These are phyloP conservation scores for Sceloporus undulatus DNA, from an alignment of 2,113 vertebrate genomes.

Conservation along the genomic window DNA sequence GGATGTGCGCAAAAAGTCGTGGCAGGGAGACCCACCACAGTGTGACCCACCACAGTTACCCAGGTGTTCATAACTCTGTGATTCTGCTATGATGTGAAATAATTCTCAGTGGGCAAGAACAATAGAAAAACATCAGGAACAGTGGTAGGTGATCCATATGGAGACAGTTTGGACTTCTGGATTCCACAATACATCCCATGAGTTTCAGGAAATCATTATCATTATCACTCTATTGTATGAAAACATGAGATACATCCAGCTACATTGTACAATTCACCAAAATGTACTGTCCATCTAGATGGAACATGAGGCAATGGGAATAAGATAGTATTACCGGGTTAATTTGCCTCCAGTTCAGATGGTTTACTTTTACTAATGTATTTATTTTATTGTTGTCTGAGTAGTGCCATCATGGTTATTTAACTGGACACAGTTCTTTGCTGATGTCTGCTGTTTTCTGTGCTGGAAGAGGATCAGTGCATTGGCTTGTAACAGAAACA, in stretches of 20 bases:
- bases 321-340: rapidly evolving
- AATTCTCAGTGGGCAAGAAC: background rate
- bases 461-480: background rate
- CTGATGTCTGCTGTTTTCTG: background rate
- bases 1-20: background rate
- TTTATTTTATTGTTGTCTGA: background rate
- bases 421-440: background rate
- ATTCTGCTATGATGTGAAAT: conserved; percentile 3
- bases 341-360: background rate
- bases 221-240: background rate
- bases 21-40: background rate
- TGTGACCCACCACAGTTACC: background rate
- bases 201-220: conserved; percentile 25
- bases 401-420: background rate
- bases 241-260: background rate
- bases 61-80: background rate
- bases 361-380: background rate
- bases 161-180: conserved; percentile 5
- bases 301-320: background rate
- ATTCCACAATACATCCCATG: background rate
- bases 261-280: background rate
- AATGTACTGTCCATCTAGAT: background rate
- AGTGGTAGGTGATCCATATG: background rate
- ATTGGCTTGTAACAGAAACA: background rate
- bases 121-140: background rate